phyloP scores from a whole-genome alignment of 2,888 invertebrate species.

The Falcaria lacertinaria region DNA sequence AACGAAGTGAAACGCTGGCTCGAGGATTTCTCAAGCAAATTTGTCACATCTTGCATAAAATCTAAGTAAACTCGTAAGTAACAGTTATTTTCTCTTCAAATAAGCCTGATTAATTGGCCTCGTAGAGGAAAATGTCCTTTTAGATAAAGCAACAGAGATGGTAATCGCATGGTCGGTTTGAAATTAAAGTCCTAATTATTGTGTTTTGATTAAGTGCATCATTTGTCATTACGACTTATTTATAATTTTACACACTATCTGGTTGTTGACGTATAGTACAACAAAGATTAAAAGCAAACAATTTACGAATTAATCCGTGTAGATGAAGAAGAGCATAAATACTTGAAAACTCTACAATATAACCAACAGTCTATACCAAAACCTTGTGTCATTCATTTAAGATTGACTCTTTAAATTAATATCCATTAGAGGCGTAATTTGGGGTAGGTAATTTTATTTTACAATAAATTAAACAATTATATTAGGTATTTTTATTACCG shows the following conservation, averaged over 20 bases:
- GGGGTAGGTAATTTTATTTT: too few relatives aligned
- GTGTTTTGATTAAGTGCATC: constrained; percentile 26
- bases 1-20: constrained; percentile 22
- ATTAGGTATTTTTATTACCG: too few relatives aligned
- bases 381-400: too few relatives aligned
- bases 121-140: constrained; percentile 19
- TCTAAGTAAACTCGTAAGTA: constrained; percentile 56
- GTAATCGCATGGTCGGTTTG: constrained; percentile 15
- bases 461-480: too few relatives aligned
- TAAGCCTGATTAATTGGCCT: constrained; percentile 27
- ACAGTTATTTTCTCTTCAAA: constrained; percentile 46
- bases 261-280: background rate
- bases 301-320: too few relatives aligned
- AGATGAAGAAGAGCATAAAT: too few relatives aligned
- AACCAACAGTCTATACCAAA: too few relatives aligned
- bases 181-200: constrained; percentile 19
- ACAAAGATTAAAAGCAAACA: too few relatives aligned
- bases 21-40: constrained; percentile 31
- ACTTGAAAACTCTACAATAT: too few relatives aligned
- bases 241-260: constrained; percentile 10
- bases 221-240: constrained; percentile 32
- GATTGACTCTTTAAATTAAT: too few relatives aligned
- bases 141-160: constrained; percentile 14
- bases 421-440: too few relatives aligned
- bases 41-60: constrained; percentile 45